Conservation (phyloP, 2,888 invertebrate species). For the Glaucopsyche alexis region DNA sequence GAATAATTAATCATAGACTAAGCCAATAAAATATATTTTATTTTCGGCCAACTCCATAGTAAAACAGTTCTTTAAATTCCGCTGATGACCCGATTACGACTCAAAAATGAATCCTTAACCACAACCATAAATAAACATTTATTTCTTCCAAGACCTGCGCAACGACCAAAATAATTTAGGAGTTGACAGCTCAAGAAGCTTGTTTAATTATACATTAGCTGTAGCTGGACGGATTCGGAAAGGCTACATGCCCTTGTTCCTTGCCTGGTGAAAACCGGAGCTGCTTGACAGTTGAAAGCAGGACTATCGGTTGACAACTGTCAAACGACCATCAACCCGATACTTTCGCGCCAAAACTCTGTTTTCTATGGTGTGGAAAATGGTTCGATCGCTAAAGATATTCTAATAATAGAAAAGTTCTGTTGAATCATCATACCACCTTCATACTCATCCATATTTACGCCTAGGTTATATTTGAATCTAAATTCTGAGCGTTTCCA, state of each 20-base stretch:
- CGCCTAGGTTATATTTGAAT: no score
- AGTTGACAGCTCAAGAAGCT: slow-evolving; percentile 1
- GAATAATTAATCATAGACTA: no score
- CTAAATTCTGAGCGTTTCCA: no score
- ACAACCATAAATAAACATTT: no score
- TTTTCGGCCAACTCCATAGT: no score
- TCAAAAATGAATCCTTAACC: not conserved
- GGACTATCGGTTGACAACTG: slow-evolving; percentile 23
- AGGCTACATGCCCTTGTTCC: slow-evolving; percentile 18
- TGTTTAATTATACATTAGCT: slow-evolving; percentile 24
- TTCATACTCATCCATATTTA: no score
- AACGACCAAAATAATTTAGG: not conserved
- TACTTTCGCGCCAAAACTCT: not conserved
- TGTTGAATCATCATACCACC: no score
- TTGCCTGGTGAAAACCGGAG: slow-evolving; percentile 24
- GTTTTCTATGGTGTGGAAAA: not conserved
- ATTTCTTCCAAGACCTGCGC: no score
- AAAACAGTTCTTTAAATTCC: no score
- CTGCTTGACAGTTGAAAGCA: not conserved
- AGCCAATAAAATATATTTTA: no score
- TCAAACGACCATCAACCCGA: not conserved
- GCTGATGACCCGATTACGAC: no score
- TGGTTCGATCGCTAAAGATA: not conserved
- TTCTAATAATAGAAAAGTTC: not conserved
- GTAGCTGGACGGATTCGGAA: not conserved